Evolutionary conservation across 2,888 invertebrate species (phyloP).

Genomic region (Tuberolachnus salignus): DNA sequence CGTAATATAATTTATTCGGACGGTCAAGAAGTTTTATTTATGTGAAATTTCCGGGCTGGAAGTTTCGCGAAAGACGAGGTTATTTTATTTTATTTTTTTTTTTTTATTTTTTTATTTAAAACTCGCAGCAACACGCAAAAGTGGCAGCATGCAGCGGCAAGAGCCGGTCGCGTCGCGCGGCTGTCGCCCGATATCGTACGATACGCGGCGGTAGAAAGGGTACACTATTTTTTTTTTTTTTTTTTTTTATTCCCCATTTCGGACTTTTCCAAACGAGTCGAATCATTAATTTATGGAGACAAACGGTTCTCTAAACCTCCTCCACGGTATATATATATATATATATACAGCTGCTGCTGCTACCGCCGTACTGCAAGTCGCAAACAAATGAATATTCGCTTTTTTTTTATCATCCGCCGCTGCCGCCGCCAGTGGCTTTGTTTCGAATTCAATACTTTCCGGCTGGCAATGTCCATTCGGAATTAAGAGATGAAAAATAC

Average conservation of each 20-base stretch:
- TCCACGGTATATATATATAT: too few species aligned
- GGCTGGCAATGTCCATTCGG: slow-evolving; percentile 32
- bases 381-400: slow-evolving; percentile 34
- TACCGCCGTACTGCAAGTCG: background rate
- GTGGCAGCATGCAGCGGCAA: too few species aligned
- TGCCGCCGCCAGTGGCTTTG: slow-evolving; percentile 27
- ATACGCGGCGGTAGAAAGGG: background rate
- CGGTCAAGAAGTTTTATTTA: slow-evolving; percentile 55
- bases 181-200: background rate
- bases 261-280: slow-evolving; percentile 25
- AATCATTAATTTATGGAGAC: slow-evolving; percentile 48
- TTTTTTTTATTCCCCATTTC: background rate
- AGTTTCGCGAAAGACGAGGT: slow-evolving; percentile 13
- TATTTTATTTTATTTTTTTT: too few species aligned
- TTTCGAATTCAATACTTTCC: slow-evolving; percentile 38
- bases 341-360: too few species aligned
- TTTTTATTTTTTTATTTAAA: too few species aligned
- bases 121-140: slow-evolving; percentile 1
- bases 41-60: slow-evolving; percentile 41
- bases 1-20: slow-evolving; percentile 49
- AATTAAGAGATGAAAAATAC: slow-evolving; percentile 36
- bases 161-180: background rate
- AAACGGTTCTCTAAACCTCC: slow-evolving; percentile 10
- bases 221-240: background rate
- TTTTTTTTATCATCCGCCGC: slow-evolving; percentile 23